Conservation (phyloP, 1,140 invertebrate genomes). For the Laupala kohalensis region DNA sequence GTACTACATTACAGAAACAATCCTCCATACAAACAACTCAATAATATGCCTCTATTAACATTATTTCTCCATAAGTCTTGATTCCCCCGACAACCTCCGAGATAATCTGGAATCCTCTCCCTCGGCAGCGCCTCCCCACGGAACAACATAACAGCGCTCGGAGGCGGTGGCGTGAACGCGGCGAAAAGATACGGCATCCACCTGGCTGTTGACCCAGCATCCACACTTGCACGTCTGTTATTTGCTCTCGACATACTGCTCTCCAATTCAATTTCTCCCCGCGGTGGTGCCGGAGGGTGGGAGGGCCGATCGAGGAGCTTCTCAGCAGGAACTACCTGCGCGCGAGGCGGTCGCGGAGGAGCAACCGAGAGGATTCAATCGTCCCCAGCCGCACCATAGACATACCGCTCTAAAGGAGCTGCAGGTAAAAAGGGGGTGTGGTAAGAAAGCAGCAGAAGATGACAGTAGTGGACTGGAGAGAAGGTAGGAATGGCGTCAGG, state of each 20-base stretch:
- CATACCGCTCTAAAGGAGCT: neutral
- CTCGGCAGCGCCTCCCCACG: neutral
- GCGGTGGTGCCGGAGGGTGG: no score
- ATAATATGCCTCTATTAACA: no score
- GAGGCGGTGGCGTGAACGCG: neutral
- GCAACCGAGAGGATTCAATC: neutral
- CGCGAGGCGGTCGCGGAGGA: neutral
- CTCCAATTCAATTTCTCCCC: neutral
- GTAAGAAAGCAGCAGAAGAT: neutral
- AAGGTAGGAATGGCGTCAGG: no score
- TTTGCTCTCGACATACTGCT: neutral
- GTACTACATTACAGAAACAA: no score
- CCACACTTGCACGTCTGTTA: neutral
- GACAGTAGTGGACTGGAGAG: neutral
- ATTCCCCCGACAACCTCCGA: no score
- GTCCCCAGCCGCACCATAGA: neutral
- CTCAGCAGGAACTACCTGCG: neutral
- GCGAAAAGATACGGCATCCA: neutral
- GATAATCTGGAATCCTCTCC: neutral
- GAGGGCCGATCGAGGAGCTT: no score
- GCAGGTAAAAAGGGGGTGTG: no score
- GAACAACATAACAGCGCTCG: neutral
- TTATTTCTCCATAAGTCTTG: no score
- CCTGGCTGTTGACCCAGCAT: neutral
- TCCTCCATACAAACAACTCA: no score